Evolutionary conservation across 2,113 vertebrate genomes (phyloP).

Genomic region (Ia io): DNA sequence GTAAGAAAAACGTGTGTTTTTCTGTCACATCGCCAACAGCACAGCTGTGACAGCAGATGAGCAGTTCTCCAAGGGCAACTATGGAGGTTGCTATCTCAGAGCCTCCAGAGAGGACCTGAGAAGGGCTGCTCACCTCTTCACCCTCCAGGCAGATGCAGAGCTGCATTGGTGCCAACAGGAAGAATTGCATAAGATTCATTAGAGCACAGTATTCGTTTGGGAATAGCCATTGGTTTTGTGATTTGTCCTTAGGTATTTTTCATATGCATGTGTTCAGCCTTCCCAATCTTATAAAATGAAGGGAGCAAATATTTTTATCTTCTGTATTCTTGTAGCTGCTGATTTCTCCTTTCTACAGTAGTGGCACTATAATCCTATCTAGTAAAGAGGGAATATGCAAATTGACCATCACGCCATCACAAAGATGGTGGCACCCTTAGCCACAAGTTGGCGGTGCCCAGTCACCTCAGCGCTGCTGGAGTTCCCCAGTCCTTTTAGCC

Average conservation of each 20-base stretch:
- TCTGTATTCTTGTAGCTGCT: neutral
- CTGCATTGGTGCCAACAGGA: neutral
- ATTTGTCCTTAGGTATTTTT: neutral
- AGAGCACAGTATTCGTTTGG: neutral
- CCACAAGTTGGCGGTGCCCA: too few species aligned
- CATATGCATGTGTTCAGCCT: neutral
- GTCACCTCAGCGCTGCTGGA: too few species aligned
- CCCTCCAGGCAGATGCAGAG: neutral
- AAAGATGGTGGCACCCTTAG: too few species aligned
- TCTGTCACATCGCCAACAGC: neutral
- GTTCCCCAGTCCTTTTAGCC: too few species aligned
- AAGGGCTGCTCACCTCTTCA: neutral
- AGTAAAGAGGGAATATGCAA: too few species aligned
- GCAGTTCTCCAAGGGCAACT: neutral
- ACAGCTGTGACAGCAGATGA: constrained; percentile 45
- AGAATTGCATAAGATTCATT: neutral
- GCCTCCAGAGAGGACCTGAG: neutral
- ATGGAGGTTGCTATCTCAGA: neutral
- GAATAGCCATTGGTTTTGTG: neutral
- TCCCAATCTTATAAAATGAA: neutral
- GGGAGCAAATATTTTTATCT: neutral
- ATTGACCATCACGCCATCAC: too few species aligned
- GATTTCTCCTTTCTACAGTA: too few species aligned
- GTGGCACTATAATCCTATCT: neutral
- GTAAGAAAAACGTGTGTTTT: neutral